Conservation (phyloP, 2,113 vertebrate genomes). For the Rhagologus leucostigma region DNA sequence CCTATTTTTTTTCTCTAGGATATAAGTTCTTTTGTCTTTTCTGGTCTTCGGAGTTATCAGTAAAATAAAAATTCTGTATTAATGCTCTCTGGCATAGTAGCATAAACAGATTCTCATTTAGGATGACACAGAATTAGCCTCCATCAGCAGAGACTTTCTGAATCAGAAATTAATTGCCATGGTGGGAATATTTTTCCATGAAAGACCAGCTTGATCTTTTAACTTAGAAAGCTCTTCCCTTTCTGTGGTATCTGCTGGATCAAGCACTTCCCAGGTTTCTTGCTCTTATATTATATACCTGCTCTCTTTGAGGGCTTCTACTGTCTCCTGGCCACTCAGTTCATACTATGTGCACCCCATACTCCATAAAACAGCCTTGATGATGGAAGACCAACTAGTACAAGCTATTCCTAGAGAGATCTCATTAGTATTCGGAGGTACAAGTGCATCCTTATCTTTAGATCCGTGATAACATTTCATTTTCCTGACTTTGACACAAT, state of each 20-base stretch:
- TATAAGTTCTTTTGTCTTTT: not conserved
- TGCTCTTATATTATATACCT: not conserved
- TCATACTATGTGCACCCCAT: not conserved
- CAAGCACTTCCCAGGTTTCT: not conserved
- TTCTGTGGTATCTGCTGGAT: not conserved
- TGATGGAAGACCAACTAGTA: not conserved
- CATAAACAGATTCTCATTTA: not conserved
- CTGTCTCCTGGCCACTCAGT: not conserved
- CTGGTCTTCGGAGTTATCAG: not conserved
- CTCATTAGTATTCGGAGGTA: not conserved
- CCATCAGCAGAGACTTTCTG: not conserved
- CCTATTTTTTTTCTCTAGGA: not conserved
- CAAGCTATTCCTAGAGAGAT: not conserved
- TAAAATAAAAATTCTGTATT: not conserved
- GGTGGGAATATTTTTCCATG: not conserved
- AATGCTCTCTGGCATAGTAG: not conserved
- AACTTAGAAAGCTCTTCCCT: not conserved
- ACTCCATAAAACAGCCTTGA: not conserved
- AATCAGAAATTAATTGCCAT: not conserved
- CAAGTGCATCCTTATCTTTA: not conserved
- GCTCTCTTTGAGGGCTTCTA: not conserved
- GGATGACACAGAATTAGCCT: not conserved
- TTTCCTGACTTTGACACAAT: not conserved
- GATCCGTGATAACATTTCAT: not conserved
- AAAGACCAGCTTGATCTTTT: not conserved